phyloP scores from a whole-genome alignment of 2,888 invertebrate species.

The Myathropa florea region DNA sequence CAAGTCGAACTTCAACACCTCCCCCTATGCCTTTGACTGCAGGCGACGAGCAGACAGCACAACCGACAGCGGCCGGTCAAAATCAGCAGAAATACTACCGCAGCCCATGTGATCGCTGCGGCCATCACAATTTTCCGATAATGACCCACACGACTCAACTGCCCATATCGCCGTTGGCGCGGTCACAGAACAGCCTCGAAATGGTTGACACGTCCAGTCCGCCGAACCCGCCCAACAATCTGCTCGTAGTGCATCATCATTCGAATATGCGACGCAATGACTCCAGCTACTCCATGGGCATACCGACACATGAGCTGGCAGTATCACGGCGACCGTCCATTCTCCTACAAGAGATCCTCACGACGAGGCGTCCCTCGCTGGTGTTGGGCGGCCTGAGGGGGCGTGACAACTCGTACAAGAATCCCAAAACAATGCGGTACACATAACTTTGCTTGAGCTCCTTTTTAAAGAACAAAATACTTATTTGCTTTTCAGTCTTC shows the following conservation, averaged over 20 bases:
- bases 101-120: constrained; percentile 77
- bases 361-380: constrained; percentile 83
- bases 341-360: constrained; percentile 79
- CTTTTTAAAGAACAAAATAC: not conserved
- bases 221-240: constrained; percentile 72
- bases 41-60: constrained; percentile 28
- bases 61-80: not conserved
- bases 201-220: constrained; percentile 74
- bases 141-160: constrained; percentile 74
- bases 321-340: constrained; percentile 79
- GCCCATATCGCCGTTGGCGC: constrained; percentile 77
- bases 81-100: constrained; percentile 72
- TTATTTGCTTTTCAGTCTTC: constrained; percentile 62
- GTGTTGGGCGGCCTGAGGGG: constrained; percentile 82
- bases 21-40: constrained; percentile 22
- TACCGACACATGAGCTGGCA: constrained; percentile 76
- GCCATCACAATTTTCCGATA: constrained; percentile 77
- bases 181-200: constrained; percentile 78
- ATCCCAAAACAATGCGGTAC: constrained; percentile 76
- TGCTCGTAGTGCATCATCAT: constrained; percentile 72
- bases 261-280: constrained; percentile 75
- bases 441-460: not conserved
- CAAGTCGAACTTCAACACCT: constrained; percentile 34
- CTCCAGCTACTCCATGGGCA: constrained; percentile 73
- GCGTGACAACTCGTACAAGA: constrained; percentile 71